A percentile compares a stretch with the other conserved stretches of the same genome.
Evolutionary conservation across 35 echinoderm and acorn worm species (phyloP).

Genomic region (Ophiothrix spiculata): DNA sequence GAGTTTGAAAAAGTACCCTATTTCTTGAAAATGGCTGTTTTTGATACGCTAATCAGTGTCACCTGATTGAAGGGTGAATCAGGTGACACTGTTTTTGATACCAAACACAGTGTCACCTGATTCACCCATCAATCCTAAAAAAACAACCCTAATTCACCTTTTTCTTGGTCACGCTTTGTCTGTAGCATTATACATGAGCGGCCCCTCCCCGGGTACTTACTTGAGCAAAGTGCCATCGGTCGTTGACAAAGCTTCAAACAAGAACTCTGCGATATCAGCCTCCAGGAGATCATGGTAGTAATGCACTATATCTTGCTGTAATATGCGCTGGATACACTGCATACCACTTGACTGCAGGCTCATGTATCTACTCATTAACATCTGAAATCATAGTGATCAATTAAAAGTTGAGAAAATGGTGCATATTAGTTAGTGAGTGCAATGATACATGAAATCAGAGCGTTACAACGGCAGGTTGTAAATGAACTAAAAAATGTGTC

Average conservation of each 20-base stretch:
- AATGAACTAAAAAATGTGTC: not conserved
- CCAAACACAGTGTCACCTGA: too few species aligned
- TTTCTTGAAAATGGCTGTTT: too few species aligned
- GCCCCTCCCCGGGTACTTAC: not conserved
- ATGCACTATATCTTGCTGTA: conserved; percentile 2
- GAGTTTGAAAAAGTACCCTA: too few species aligned
- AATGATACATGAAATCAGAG: too few species aligned
- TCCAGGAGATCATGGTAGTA: conserved; percentile 32
- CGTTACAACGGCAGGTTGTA: too few species aligned
- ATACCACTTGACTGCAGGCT: conserved; percentile 28
- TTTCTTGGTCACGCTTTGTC: too few species aligned
- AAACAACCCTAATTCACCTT: too few species aligned
- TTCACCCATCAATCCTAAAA: too few species aligned
- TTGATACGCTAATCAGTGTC: not conserved
- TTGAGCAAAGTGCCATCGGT: conserved; percentile 29
- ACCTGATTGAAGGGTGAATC: not conserved
- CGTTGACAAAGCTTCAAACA: conserved; percentile 51
- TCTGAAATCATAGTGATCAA: conserved; percentile 22
- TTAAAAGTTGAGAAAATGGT: not conserved
- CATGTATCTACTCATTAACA: conserved; percentile 32
- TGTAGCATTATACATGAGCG: not conserved
- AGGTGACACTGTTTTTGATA: too few species aligned
- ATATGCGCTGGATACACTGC: conserved; percentile 37
- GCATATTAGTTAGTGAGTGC: too few species aligned
- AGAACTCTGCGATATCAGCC: conserved; percentile 55